Evolutionary conservation across 2,888 invertebrate genomes (phyloP).

Genomic region (Hyles lineata): DNA sequence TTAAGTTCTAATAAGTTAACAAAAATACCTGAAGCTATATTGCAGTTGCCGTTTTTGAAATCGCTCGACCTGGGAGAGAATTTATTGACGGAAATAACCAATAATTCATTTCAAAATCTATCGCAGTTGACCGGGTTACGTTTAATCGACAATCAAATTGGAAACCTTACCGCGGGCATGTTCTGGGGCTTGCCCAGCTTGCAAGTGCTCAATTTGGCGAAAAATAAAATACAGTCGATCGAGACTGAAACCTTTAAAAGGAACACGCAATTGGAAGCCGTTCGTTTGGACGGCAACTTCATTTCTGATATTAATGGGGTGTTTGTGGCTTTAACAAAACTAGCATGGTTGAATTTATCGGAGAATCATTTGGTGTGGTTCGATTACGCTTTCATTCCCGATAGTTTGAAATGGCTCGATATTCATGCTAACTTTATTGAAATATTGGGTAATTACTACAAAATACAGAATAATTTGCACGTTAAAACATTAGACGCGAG

Average conservation of each 20-base stretch:
- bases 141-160: constrained; percentile 95
- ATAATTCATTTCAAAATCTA: constrained; percentile 93
- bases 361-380: constrained; percentile 97
- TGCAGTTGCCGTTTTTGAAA: constrained; percentile 92
- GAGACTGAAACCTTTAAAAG: constrained; percentile 94
- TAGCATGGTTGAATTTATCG: constrained; percentile 94
- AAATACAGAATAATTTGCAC: constrained; percentile 90
- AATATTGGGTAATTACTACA: constrained; percentile 94
- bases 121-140: constrained; percentile 94
- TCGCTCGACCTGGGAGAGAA: constrained; percentile 97
- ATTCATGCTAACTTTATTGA: constrained; percentile 95
- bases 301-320: constrained; percentile 95
- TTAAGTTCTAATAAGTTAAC: constrained; percentile 93
- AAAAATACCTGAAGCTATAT: constrained; percentile 93
- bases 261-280: constrained; percentile 93
- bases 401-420: constrained; percentile 94
- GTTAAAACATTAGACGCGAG: constrained; percentile 95
- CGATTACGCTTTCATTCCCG: constrained; percentile 95
- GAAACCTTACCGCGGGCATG: constrained; percentile 94
- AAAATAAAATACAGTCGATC: constrained; percentile 94
- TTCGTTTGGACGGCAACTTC: constrained; percentile 94
- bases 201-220: constrained; percentile 94
- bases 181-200: constrained; percentile 92
- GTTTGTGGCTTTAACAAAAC: constrained; percentile 92
- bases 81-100: constrained; percentile 91